A percentile compares a stretch with the other conserved stretches of the same genome.
phyloP scores from a whole-genome alignment of 2,797 vertebrate genomes.

The Phrynocephalus vlangalii region DNA sequence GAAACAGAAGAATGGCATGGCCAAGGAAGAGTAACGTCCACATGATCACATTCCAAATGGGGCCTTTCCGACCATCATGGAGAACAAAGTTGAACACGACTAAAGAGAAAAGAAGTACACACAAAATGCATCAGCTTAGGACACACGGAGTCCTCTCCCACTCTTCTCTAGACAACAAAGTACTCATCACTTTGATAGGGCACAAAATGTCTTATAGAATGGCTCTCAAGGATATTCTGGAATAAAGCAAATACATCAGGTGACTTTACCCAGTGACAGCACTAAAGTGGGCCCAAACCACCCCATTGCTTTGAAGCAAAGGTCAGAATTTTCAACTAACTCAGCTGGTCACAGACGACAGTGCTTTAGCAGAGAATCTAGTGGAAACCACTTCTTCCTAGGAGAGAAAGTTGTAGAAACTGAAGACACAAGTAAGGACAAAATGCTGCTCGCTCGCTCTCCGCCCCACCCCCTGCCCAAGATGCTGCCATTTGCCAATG shows the following conservation, averaged over 20 bases:
- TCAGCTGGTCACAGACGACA: neutral
- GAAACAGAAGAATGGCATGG: constrained; percentile 90
- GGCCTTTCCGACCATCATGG: constrained; percentile 91
- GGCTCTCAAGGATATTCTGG: neutral
- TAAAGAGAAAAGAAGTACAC: constrained; percentile 44
- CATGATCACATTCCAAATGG: constrained; percentile 96
- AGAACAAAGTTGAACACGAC: constrained; percentile 97
- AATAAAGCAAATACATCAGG: too few relatives aligned
- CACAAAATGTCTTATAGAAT: neutral
- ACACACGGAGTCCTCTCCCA: neutral
- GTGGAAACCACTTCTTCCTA: neutral
- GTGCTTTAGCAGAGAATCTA: neutral
- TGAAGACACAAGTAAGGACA: neutral
- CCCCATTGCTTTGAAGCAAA: neutral
- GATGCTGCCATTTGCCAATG: neutral
- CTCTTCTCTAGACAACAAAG: neutral
- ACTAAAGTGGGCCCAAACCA: too few relatives aligned
- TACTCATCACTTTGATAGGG: neutral
- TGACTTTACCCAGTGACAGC: too few relatives aligned
- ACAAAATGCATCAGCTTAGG: neutral
- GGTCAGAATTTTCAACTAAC: neutral
- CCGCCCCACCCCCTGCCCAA: neutral
- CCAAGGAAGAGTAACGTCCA: constrained; percentile 95
- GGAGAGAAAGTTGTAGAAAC: neutral
- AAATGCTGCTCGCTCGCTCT: neutral